phyloP scores from a whole-genome alignment of 1,140 invertebrate genomes.

The Drosophila asahinai region DNA sequence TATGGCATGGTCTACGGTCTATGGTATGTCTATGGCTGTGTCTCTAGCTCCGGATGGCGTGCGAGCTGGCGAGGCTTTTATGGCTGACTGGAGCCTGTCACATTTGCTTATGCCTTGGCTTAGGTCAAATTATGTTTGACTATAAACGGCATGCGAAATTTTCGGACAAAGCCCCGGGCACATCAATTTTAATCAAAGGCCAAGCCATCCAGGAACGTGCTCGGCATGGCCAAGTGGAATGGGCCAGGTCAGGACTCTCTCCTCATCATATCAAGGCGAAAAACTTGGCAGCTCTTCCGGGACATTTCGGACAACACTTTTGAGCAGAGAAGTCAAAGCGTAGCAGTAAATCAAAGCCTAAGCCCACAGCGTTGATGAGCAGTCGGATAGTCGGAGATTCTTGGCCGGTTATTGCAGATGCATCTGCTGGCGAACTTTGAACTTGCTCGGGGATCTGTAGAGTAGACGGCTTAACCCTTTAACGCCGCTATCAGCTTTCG shows the following conservation, averaged over 20 bases:
- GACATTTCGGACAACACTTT: conserved; percentile 48
- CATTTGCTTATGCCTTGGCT: conserved; percentile 75
- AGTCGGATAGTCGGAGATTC: conserved; percentile 13
- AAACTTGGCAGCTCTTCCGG: conserved; percentile 57
- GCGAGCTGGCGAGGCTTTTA: conserved; percentile 43
- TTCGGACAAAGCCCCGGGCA: conserved; percentile 72
- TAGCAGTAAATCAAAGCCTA: conserved; percentile 78
- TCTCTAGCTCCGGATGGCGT: conserved; percentile 3
- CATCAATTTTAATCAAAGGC: conserved; percentile 81
- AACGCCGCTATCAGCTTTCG: conserved; percentile 74
- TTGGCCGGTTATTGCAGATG: conserved; percentile 6
- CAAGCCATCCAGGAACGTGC: conserved; percentile 62
- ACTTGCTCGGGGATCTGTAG: conserved; percentile 53
- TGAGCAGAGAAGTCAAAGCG: conserved; percentile 46
- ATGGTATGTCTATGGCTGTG: conserved; percentile 7
- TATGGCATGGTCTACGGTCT: conserved; percentile 23
- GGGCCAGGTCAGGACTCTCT: conserved; percentile 1
- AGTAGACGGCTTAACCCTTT: conserved; percentile 68
- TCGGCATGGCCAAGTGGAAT: conserved; percentile 56
- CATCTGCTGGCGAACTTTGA: conserved; percentile 67
- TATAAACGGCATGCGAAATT: conserved; percentile 74
- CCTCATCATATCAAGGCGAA: conserved; percentile 49
- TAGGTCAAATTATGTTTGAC: conserved; percentile 79
- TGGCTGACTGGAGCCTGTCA: conserved; percentile 61
- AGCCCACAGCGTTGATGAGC: conserved; percentile 71